These are phyloP conservation scores for Marmota monax DNA, from an alignment of 2,113 vertebrate genomes.

Conservation along the genomic window DNA sequence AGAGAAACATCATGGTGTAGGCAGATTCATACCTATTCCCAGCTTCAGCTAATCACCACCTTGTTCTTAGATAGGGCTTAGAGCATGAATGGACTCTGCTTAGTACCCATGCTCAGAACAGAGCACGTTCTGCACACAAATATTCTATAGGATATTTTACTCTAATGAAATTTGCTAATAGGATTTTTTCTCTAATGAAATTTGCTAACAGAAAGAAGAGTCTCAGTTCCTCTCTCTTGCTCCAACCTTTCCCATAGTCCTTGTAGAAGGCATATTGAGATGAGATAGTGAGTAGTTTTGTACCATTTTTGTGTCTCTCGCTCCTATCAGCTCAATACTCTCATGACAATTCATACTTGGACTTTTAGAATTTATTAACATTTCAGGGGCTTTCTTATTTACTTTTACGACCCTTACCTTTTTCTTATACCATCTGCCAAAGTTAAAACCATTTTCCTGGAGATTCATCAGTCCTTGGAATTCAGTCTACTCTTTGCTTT, in stretches of 20 bases:
- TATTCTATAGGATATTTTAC: neutral
- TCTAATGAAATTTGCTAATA: too few species aligned
- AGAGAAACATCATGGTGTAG: neutral
- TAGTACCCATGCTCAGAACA: neutral
- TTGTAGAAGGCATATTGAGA: neutral
- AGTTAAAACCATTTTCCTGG: neutral
- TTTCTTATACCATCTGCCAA: neutral
- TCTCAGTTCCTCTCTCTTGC: neutral
- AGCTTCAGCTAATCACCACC: neutral
- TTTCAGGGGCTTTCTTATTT: neutral
- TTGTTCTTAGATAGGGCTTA: neutral
- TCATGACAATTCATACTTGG: neutral
- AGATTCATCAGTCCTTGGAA: neutral
- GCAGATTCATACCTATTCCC: neutral
- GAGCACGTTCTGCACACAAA: neutral
- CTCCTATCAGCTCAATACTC: neutral
- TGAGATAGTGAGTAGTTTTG: neutral
- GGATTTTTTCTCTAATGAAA: too few species aligned
- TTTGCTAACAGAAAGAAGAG: fast-evolving
- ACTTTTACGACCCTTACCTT: neutral
- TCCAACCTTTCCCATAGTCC: neutral
- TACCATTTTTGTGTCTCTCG: neutral
- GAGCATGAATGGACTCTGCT: neutral
- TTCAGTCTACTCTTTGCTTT: neutral
- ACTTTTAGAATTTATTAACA: neutral